A percentile compares a stretch with the other conserved stretches of the same genome.
Evolutionary conservation across 2,113 vertebrate genomes (phyloP).

Genomic region (Dasyprocta punctata): DNA sequence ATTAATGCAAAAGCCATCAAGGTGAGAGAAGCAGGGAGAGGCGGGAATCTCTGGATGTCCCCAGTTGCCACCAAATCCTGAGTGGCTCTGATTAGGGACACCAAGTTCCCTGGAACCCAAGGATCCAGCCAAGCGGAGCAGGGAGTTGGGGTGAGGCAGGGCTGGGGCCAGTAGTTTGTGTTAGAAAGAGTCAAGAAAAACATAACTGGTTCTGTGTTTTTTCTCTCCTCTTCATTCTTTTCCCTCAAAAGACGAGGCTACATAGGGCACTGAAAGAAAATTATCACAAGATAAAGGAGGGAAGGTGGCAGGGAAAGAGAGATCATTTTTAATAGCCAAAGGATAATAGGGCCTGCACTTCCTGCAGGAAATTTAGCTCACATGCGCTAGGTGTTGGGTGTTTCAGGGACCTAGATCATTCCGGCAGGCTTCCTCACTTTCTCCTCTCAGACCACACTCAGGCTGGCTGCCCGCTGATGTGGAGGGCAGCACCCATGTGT

Average conservation of each 20-base stretch:
- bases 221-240: background rate
- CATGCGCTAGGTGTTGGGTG: background rate
- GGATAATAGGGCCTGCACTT: background rate
- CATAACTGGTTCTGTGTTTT: background rate
- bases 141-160: background rate
- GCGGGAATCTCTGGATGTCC: background rate
- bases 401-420: background rate
- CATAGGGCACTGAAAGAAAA: background rate
- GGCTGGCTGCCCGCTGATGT: background rate
- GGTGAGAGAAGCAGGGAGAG: background rate
- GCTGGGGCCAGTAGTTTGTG: background rate
- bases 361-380: slow-evolving; percentile 5
- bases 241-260: background rate
- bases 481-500: no score
- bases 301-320: background rate
- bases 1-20: background rate
- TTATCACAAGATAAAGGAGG: background rate
- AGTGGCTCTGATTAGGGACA: background rate
- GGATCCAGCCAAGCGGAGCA: background rate
- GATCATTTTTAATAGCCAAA: background rate
- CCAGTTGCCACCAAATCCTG: background rate
- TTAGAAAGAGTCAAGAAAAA: background rate
- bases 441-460: background rate
- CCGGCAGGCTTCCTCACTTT: background rate
- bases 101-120: background rate